Evolutionary conservation across 2,888 invertebrate genomes (phyloP).

Genomic region (Portevinia maculata): DNA sequence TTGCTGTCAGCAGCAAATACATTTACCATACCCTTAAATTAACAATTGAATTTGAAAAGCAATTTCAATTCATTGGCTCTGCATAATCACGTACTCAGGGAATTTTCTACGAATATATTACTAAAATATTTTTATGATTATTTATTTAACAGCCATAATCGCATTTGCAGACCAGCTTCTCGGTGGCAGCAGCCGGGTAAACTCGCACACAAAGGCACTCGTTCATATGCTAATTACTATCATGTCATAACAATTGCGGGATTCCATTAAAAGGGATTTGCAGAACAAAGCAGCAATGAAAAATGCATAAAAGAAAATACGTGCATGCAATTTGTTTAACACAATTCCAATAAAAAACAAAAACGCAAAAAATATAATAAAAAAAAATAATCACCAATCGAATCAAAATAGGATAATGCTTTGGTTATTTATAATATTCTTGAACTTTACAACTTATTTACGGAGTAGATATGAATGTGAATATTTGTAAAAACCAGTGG

Average conservation of each 20-base stretch:
- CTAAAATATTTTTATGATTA: neutral
- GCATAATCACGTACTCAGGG: no score
- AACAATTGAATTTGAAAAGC: no score
- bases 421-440: slow-evolving; percentile 69
- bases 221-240: slow-evolving; percentile 68
- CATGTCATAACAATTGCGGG: slow-evolving; percentile 67
- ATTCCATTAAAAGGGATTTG: slow-evolving; percentile 59
- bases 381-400: slow-evolving; percentile 55
- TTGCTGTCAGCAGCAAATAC: no score
- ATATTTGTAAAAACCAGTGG: slow-evolving; percentile 1
- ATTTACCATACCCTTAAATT: no score
- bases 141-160: slow-evolving; percentile 56
- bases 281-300: slow-evolving; percentile 40
- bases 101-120: no score
- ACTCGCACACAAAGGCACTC: slow-evolving; percentile 36
- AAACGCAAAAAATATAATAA: slow-evolving; percentile 15
- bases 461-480: neutral
- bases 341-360: slow-evolving; percentile 23
- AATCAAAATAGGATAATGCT: slow-evolving; percentile 71
- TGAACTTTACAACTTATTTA: slow-evolving; percentile 61
- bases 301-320: slow-evolving; percentile 54
- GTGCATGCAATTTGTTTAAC: slow-evolving; percentile 58
- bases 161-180: slow-evolving; percentile 54
- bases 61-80: no score
- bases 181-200: neutral